Percentiles rank a stretch among this genome's conserved stretches.
These are phyloP conservation scores for Lithobates pipiens DNA, from an alignment of 2,797 vertebrate species.

Conservation along the genomic window DNA sequence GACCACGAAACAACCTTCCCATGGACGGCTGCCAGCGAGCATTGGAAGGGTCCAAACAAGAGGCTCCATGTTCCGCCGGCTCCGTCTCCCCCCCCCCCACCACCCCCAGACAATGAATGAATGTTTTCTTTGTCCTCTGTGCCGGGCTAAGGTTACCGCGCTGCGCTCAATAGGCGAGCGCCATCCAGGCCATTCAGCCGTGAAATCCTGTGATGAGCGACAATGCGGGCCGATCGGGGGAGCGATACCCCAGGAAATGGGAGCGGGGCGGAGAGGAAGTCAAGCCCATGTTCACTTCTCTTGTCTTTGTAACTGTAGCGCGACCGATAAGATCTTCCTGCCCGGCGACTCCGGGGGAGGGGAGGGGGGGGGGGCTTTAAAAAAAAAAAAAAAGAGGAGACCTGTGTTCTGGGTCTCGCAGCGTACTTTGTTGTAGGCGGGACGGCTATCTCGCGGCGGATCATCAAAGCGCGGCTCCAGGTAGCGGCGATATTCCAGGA, in stretches of 20 bases:
- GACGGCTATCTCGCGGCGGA: neutral
- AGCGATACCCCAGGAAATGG: constrained; percentile 37
- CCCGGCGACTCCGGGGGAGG: neutral
- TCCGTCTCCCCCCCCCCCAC: neutral
- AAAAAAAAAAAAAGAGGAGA: neutral
- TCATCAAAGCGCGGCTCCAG: constrained; percentile 5
- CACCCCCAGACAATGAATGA: constrained; percentile 31
- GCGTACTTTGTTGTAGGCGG: neutral
- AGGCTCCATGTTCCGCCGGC: constrained; percentile 29
- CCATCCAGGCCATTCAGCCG: constrained; percentile 49
- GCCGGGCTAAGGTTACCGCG: constrained; percentile 21
- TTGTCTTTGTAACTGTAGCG: constrained; percentile 34
- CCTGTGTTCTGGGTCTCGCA: neutral
- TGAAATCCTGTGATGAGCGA: constrained; percentile 58
- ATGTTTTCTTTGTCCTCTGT: constrained; percentile 42
- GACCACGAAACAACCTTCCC: neutral
- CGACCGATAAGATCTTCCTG: constrained; percentile 42
- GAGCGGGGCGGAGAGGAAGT: constrained; percentile 37
- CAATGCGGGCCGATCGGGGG: constrained; percentile 22
- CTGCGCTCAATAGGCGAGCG: constrained; percentile 55
- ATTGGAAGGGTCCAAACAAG: constrained; percentile 37
- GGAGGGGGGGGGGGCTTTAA: neutral
- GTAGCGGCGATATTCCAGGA: neutral
- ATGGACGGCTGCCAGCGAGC: constrained; percentile 36
- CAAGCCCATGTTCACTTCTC: neutral